These are phyloP conservation scores for Sylvia atricapilla DNA, from an alignment of 2,113 vertebrate genomes.

Conservation along the genomic window DNA sequence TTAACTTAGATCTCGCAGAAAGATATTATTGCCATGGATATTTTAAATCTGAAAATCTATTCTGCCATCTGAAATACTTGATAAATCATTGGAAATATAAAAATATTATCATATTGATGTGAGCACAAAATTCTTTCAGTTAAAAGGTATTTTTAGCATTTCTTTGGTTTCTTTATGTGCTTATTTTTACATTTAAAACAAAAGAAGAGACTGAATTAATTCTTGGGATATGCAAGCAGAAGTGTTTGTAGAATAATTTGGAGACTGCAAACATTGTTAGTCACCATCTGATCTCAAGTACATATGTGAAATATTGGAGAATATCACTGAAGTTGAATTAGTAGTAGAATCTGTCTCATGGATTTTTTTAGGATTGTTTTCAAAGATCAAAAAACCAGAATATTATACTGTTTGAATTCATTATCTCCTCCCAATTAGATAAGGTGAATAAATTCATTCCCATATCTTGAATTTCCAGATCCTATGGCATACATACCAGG, in stretches of 20 bases:
- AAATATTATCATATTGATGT: neutral
- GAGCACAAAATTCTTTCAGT: neutral
- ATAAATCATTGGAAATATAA: neutral
- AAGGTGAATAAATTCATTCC: neutral
- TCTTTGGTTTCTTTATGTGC: neutral
- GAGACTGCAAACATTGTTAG: neutral
- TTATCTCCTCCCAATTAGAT: neutral
- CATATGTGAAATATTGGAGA: neutral
- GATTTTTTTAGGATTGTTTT: neutral
- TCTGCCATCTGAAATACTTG: neutral
- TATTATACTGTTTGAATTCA: neutral
- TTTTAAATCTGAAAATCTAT: neutral
- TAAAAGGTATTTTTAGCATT: neutral
- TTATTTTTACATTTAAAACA: neutral
- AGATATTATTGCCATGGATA: neutral
- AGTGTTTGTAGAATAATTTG: neutral
- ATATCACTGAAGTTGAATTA: neutral
- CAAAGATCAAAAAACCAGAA: neutral
- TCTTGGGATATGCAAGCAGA: neutral
- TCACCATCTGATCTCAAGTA: neutral
- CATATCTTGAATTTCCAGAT: neutral
- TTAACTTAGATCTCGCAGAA: neutral
- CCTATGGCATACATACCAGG: neutral
- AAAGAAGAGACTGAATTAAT: neutral
- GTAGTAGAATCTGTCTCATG: neutral